Evolutionary conservation across 2,797 vertebrate species (phyloP), one percentile per base, ranked within the genome.

Genomic region (Sylvilagus floridanus): DNA sequence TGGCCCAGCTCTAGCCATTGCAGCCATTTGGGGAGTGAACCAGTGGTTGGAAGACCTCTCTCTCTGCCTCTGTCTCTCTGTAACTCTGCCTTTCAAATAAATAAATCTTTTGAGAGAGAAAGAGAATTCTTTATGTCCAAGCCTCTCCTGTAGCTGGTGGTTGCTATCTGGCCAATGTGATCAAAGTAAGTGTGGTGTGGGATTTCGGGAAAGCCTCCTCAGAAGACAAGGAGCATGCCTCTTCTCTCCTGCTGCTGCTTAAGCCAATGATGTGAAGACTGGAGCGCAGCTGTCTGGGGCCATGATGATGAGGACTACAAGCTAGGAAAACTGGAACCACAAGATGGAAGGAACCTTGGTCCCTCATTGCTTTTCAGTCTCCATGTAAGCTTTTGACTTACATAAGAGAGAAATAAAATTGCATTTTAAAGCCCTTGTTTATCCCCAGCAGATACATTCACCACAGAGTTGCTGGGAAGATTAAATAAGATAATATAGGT

Each of bases 191-290:
- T 24, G 57, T 78, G n/a, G 30, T 69, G 5, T 84, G 26, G 22
- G 37, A 81, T 76, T 84, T 88, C 66, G 65, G 73, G 63, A 84
- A 63, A 79, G 52, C 76, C 35, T 79, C 65, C 37, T 92, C 69
- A 60, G 72, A 62, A 22, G 19, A 86, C 12, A 73, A 62, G 42
- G 32, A 4, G 24, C 26, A 16, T 54, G 22, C 13, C 63, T 42
- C 75, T 92, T 84, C 47, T 89, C 78, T 78, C 7, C 66, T 95
- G 32, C 37, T 93, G n/a, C 60, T 77, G 57, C 57, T 72, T 73
- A 60, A 50, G 71, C 22, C 65, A 68, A 22, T 22, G 57, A 79
- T 75, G 65, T 79, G 84, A 73, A 71, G 54, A 21, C 42, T 30
- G 68, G 84, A 14, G 32, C 42, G 88, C 4, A 68, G 66, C 84